Conservation (phyloP, 2,888 invertebrate species). For the Incurvaria masculella region DNA sequence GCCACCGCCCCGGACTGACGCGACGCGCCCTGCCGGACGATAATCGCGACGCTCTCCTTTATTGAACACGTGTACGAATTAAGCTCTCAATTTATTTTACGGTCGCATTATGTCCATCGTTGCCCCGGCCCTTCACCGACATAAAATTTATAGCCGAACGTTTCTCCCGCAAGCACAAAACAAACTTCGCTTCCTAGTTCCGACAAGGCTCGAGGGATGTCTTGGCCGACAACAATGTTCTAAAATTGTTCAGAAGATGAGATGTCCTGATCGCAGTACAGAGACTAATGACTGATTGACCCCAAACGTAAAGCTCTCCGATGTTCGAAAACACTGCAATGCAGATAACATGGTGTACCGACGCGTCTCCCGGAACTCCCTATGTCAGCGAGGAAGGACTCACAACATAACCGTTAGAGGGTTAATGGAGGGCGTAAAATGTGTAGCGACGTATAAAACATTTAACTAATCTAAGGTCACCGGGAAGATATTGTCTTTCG, state of each 20-base stretch:
- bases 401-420: slow-evolving; percentile 38
- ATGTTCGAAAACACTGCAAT: neutral
- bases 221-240: too few species aligned
- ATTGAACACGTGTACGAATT: neutral
- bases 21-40: neutral
- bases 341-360: neutral
- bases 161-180: too few species aligned
- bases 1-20: neutral
- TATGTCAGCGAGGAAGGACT: slow-evolving; percentile 4
- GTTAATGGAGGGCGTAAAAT: slow-evolving; percentile 40
- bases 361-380: neutral
- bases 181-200: too few species aligned
- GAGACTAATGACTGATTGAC: too few species aligned
- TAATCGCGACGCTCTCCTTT: neutral
- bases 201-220: too few species aligned
- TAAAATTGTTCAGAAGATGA: too few species aligned
- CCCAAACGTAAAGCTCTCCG: too few species aligned
- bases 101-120: neutral
- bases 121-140: neutral
- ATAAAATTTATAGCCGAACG: neutral
- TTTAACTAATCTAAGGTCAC: slow-evolving; percentile 39
- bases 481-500: slow-evolving; percentile 25
- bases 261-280: too few species aligned
- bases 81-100: neutral
- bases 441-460: slow-evolving; percentile 37